Evolutionary conservation across 2,888 invertebrate species (phyloP).

Genomic region (Cantharis rustica): DNA sequence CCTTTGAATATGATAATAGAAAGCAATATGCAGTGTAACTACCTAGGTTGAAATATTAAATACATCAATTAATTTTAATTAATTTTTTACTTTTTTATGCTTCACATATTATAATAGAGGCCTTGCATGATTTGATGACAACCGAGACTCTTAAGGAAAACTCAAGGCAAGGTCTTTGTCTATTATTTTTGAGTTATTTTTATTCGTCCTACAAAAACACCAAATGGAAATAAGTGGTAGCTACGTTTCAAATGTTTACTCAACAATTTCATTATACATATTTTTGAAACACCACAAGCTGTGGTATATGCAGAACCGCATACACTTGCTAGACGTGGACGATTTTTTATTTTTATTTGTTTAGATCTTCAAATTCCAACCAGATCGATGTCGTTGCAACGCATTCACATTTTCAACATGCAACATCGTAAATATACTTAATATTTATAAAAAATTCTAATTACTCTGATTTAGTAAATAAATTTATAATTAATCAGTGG

Average conservation of each 20-base stretch:
- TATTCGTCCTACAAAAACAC: background rate
- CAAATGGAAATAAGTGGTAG: background rate
- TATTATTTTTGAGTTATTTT: background rate
- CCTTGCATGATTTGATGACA: constrained; percentile 11
- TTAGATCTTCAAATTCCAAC: background rate
- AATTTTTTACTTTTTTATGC: background rate
- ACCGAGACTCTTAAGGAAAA: constrained; percentile 5
- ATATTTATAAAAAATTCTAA: background rate
- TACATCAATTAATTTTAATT: background rate
- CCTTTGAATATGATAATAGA: background rate
- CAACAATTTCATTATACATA: background rate
- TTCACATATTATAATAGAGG: background rate
- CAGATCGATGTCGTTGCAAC: background rate
- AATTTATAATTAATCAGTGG: background rate
- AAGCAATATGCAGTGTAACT: background rate
- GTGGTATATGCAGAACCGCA: background rate
- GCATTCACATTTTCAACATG: too few relatives aligned
- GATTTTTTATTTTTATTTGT: background rate
- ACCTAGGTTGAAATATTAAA: background rate
- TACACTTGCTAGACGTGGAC: background rate
- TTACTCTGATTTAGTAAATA: too few relatives aligned
- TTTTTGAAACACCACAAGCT: background rate
- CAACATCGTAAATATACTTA: too few relatives aligned
- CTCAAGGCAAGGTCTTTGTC: constrained; percentile 18
- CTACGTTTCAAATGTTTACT: background rate